Base-by-base conservation (phyloP, 1,140 invertebrate species). In the Ridgeia piscesae region DNA sequence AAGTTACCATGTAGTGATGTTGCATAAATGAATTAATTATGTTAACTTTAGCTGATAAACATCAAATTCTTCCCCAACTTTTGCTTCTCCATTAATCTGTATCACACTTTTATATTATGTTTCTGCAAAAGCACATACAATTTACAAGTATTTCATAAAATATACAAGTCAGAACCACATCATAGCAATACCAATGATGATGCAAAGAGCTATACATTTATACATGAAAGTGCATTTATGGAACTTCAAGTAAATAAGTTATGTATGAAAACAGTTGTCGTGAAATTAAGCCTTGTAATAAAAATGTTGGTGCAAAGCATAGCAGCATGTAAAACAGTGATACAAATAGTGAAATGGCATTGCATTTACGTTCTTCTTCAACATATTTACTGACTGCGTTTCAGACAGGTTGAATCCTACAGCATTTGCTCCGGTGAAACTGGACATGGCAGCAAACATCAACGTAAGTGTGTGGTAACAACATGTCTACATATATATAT, bases 391-490 rank as follows among this genome's bases (percentile, higher is more conserved):
- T 42, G 34, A 33, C 77, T 91, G 27, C 42, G 0, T 94, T 93
- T 35, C 89, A 94, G 94, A 94, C 92, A 93, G 93, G 89, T 92
- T 94, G 1, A 92, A 92, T 92, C n/a, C 93, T n/a, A 93, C 94
- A 34, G 93, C 93, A 91, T 94, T 94, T 93, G 89, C 92, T 88
- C 94, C 94, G 90, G 92, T 93, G 31, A 94, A 93, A 77, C 34
- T 93, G 6, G 94, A 94, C 92, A 89, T 94, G 21, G 50, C 42
- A 33, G 93, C 93, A 33, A 94, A 94, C 92, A 93, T 94, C 34
- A 93, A 91, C 88, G 94, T 94, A 91, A 89, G 93, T 33, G 89
- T 42, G 88, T 33, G 42, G n/a, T n/a, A n/a, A n/a, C n/a, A n/a
- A n/a, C n/a, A n/a, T n/a, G n/a, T n/a, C n/a, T n/a, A n/a, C n/a